Evolutionary conservation across 2,797 vertebrate genomes (phyloP).

Genomic region (Leucoraja ocellata): DNA sequence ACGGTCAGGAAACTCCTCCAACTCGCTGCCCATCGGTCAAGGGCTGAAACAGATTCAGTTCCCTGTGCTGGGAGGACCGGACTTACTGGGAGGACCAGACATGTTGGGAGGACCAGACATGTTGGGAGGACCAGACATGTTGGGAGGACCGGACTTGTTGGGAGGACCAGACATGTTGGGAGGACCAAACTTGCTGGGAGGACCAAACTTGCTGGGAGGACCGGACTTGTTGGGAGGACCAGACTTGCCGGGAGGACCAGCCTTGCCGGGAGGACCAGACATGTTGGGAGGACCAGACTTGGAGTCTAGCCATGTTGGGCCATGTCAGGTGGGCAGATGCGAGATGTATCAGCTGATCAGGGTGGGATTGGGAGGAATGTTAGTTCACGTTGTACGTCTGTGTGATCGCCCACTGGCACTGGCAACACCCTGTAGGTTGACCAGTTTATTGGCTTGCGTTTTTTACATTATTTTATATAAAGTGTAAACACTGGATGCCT

Average conservation of each 20-base stretch:
- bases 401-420: not conserved
- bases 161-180: not conserved
- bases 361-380: not conserved
- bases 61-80: not conserved
- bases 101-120: not conserved
- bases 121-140: too few relatives aligned
- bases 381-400: not conserved
- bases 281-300: too few relatives aligned
- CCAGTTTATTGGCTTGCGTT: slow-evolving; percentile 13
- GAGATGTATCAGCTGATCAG: not conserved
- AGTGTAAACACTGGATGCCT: slow-evolving; percentile 33
- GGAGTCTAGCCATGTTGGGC: too few relatives aligned
- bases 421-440: not conserved
- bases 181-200: not conserved
- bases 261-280: too few relatives aligned
- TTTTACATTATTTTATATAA: not conserved
- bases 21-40: too few relatives aligned
- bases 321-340: too few relatives aligned
- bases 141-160: not conserved
- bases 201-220: too few relatives aligned
- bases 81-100: too few relatives aligned
- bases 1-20: not conserved
- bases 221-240: too few relatives aligned
- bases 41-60: not conserved
- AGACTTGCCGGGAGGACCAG: too few relatives aligned